phyloP scores from a whole-genome alignment of 2,113 vertebrate genomes.

The Nycticorax nycticorax region DNA sequence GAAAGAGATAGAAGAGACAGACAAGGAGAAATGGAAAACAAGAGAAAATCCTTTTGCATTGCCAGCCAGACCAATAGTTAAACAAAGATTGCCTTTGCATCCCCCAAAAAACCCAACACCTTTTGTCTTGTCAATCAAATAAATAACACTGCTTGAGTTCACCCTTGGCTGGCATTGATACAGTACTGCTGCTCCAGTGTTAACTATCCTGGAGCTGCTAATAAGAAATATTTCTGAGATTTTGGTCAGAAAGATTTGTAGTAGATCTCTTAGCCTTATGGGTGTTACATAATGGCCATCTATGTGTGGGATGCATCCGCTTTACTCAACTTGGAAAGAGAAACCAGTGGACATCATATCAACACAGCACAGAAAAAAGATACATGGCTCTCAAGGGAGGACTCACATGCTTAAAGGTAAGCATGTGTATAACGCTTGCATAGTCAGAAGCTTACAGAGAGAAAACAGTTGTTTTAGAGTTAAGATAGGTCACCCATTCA shows the following conservation, averaged over 20 bases:
- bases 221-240: neutral
- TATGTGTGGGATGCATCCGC: neutral
- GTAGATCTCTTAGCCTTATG: neutral
- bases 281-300: neutral
- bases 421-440: neutral
- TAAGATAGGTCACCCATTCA: neutral
- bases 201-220: neutral
- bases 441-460: neutral
- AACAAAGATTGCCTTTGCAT: neutral
- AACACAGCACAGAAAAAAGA: neutral
- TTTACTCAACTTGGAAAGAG: neutral
- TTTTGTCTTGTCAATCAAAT: neutral
- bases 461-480: neutral
- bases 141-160: neutral
- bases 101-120: neutral
- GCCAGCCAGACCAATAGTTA: neutral
- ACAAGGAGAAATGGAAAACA: neutral
- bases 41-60: neutral
- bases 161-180: neutral
- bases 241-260: neutral
- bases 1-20: neutral
- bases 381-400: neutral
- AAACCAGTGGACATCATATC: neutral
- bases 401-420: neutral
- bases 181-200: neutral